Evolutionary conservation across 2,797 vertebrate species (phyloP).

Genomic region (Gadopsis marmoratus): DNA sequence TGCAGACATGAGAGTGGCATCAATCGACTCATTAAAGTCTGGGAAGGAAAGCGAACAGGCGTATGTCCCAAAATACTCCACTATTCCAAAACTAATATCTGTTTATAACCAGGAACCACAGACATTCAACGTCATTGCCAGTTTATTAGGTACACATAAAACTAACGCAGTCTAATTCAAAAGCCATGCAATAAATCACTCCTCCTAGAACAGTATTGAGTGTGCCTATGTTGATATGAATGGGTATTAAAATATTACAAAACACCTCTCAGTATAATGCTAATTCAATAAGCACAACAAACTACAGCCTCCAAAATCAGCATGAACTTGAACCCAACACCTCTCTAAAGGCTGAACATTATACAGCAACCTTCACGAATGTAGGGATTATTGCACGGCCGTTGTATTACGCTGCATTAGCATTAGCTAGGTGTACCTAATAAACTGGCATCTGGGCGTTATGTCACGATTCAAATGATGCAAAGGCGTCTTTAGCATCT

Average conservation of each 20-base stretch:
- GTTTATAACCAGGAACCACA: not conserved
- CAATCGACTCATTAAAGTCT: not conserved
- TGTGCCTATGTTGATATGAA: not conserved
- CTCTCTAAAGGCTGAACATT: not conserved
- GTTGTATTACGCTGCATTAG: not conserved
- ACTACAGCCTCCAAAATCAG: not conserved
- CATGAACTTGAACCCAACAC: not conserved
- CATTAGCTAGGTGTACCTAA: not conserved
- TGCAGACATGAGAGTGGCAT: not conserved
- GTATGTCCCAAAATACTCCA: not conserved
- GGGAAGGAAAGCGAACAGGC: not conserved
- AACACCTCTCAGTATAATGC: not conserved
- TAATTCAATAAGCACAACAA: no score
- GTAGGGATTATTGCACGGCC: not conserved
- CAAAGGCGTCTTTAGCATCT: conserved; percentile 49
- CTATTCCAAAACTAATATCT: not conserved
- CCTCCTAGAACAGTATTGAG: not conserved
- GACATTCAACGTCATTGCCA: not conserved
- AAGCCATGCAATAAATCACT: not conserved
- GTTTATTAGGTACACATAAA: conserved; percentile 19
- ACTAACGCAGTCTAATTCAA: not conserved
- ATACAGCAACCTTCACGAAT: not conserved
- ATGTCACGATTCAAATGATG: conserved; percentile 4
- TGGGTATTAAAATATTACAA: not conserved
- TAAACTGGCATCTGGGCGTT: not conserved